Evolutionary conservation across 2,888 invertebrate species (phyloP).

Genomic region (Orthonevra nobilis): DNA sequence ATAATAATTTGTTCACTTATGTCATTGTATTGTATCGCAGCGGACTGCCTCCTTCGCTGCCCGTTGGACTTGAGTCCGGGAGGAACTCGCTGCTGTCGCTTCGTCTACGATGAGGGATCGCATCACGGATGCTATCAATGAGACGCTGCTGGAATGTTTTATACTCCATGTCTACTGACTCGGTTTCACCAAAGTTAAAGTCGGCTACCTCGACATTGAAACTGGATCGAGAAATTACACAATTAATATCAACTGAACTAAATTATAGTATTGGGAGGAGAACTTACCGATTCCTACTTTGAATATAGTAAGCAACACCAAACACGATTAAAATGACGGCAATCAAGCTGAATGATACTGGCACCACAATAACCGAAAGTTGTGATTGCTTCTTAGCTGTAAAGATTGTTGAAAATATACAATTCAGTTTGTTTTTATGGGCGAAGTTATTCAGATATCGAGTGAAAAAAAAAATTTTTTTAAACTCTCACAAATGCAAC

Average conservation of each 20-base stretch:
- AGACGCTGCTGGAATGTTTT: conserved; percentile 92
- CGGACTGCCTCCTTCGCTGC: conserved; percentile 74
- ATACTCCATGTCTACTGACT: conserved; percentile 90
- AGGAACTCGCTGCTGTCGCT: conserved; percentile 63
- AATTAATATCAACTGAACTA: conserved; percentile 2
- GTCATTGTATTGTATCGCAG: conserved; percentile 73
- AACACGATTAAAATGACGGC: conserved; percentile 92
- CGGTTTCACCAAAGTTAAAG: conserved; percentile 91
- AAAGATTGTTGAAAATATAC: no score
- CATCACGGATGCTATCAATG: conserved; percentile 87
- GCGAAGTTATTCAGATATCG: no score
- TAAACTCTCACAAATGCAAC: no score
- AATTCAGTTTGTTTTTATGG: no score
- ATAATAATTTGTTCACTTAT: conserved; percentile 66
- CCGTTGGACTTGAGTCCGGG: conserved; percentile 72
- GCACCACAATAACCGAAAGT: conserved; percentile 93
- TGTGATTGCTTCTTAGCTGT: conserved; percentile 90
- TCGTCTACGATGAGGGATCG: conserved; percentile 79
- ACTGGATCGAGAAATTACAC: conserved; percentile 79
- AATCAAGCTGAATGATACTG: conserved; percentile 89
- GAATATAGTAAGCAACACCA: conserved; percentile 92
- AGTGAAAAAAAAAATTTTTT: no score
- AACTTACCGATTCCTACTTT: conserved; percentile 88
- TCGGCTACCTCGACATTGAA: conserved; percentile 93
- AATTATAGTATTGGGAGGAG: no score